These are phyloP conservation scores for Pterocles burchelli DNA, from an alignment of 2,113 vertebrate species.

Conservation along the genomic window DNA sequence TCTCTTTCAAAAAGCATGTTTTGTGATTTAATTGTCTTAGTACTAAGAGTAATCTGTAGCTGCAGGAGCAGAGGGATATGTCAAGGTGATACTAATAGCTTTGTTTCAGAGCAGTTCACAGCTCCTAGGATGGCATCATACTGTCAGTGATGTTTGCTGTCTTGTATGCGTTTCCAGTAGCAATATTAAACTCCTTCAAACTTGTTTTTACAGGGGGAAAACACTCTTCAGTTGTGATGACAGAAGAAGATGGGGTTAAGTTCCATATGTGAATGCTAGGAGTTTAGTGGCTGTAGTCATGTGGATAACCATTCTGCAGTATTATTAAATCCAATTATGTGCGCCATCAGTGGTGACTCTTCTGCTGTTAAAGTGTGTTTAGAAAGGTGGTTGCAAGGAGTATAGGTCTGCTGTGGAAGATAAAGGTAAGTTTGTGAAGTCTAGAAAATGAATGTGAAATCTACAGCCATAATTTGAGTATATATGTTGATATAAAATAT, in stretches of 20 bases:
- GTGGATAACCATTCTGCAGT: background rate
- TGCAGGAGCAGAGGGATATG: background rate
- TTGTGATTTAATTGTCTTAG: background rate
- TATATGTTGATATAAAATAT: background rate
- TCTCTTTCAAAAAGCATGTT: fast-evolving
- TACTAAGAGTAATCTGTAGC: too few species aligned
- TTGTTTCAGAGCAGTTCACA: background rate
- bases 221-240: background rate
- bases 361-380: background rate
- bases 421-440: conserved; percentile 31
- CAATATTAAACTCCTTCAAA: conserved; percentile 14
- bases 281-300: background rate
- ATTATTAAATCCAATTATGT: fast-evolving
- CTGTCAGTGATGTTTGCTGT: background rate
- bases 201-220: conserved; percentile 26
- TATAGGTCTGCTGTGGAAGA: fast-evolving
- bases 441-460: background rate
- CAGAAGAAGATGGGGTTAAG: conserved; percentile 1
- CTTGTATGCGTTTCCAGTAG: background rate
- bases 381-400: background rate
- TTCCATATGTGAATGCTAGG: background rate
- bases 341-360: background rate
- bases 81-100: background rate
- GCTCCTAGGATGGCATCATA: background rate
- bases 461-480: background rate